phyloP scores from a whole-genome alignment of 2,888 invertebrate genomes.

The Athetis lepigone region DNA sequence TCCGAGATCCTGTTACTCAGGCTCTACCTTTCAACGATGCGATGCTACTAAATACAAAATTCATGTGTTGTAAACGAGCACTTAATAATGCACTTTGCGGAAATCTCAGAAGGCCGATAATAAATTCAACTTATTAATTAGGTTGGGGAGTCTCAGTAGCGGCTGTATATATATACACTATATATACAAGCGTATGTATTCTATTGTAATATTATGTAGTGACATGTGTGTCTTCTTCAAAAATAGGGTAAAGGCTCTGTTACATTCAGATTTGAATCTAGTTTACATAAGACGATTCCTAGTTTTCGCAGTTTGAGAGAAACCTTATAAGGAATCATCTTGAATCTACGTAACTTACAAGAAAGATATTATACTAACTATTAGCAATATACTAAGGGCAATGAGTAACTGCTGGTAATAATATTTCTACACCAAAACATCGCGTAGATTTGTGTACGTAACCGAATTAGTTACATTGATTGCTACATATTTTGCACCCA shows the following conservation, averaged over 20 bases:
- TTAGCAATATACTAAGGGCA: conserved; percentile 26
- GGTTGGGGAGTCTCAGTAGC: neutral
- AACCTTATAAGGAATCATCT: conserved; percentile 7
- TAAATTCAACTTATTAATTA: conserved; percentile 32
- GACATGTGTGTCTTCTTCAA: no score
- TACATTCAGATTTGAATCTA: neutral
- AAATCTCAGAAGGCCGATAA: neutral
- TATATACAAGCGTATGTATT: neutral
- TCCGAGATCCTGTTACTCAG: neutral
- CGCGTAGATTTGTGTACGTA: conserved; percentile 45
- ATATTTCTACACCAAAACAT: conserved; percentile 41
- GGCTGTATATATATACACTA: neutral
- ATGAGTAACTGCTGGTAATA: conserved; percentile 35
- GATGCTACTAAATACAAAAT: neutral
- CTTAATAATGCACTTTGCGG: conserved; percentile 31
- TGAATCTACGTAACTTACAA: conserved; percentile 5
- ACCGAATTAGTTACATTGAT: conserved; percentile 56
- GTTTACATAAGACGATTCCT: neutral
- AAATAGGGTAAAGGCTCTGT: neutral
- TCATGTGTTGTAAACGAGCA: conserved; percentile 15
- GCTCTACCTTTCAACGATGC: neutral
- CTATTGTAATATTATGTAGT: neutral
- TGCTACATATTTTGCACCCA: conserved; percentile 23
- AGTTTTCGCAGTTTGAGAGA: conserved; percentile 1
- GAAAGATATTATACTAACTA: conserved; percentile 16